A percentile compares a stretch with the other conserved stretches of the same genome.
Conservation (phyloP, 2,113 vertebrate genomes). For the Dicerorhinus sumatrensis region DNA sequence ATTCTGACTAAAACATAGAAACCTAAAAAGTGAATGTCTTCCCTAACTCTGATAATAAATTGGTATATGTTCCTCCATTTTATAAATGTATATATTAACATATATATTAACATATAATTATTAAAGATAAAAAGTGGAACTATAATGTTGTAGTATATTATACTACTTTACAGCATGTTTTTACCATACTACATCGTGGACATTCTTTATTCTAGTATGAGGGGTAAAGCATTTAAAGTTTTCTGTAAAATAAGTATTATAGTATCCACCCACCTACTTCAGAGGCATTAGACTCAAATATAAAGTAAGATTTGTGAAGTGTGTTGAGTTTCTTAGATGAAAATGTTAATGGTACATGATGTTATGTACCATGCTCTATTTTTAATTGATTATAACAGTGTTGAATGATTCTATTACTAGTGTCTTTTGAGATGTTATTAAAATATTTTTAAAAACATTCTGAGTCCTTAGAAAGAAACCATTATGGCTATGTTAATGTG, state of each 20-base stretch:
- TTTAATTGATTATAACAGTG: neutral
- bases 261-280: neutral
- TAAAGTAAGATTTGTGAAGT: constrained; percentile 13
- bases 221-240: neutral
- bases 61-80: neutral
- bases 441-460: neutral
- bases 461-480: neutral
- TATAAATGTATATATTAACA: neutral
- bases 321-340: neutral
- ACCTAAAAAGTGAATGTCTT: neutral
- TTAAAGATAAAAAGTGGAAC: neutral
- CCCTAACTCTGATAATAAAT: neutral
- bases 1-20: neutral
- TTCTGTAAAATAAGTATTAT: neutral
- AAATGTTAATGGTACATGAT: neutral
- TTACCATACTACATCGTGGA: neutral
- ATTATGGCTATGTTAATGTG: rapidly evolving
- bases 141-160: neutral
- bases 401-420: neutral
- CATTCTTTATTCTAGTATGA: neutral
- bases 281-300: neutral
- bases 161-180: neutral
- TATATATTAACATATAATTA: neutral
- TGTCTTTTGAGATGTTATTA: neutral
- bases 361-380: neutral